Evolutionary conservation across 2,797 vertebrate genomes (phyloP).

Genomic region (Micrastur ruficollis): DNA sequence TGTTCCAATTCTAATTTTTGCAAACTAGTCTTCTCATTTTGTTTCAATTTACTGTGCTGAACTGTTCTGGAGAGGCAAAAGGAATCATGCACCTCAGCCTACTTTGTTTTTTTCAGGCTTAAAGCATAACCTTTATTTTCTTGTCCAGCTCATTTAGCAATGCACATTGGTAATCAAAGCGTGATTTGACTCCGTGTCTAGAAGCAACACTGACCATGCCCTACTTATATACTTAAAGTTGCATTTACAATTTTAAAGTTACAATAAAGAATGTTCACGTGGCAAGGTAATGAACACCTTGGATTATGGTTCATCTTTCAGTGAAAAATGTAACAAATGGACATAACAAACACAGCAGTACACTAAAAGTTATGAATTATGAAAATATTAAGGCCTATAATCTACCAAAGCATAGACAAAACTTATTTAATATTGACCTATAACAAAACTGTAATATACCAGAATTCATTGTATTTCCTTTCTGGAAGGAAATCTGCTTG

Average conservation of each 20-base stretch:
- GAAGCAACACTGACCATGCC: neutral
- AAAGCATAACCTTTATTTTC: neutral
- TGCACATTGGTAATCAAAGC: neutral
- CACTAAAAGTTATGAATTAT: neutral
- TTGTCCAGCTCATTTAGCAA: neutral
- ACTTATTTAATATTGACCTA: slow-evolving; percentile 38
- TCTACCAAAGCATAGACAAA: neutral
- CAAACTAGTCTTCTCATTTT: neutral
- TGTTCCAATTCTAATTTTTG: neutral
- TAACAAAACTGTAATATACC: slow-evolving; percentile 33
- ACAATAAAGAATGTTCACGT: neutral
- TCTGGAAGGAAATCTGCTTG: slow-evolving; percentile 47
- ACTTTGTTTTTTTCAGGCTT: neutral
- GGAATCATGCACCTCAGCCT: neutral
- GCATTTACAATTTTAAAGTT: neutral
- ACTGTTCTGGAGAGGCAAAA: neutral
- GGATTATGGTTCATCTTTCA: neutral
- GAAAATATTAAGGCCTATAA: slow-evolving; percentile 16
- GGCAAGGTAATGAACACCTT: neutral
- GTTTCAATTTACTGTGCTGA: neutral
- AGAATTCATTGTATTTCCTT: slow-evolving; percentile 61
- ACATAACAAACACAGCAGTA: neutral
- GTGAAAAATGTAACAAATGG: neutral
- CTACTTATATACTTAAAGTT: neutral
- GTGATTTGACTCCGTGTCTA: neutral